Percentiles rank a stretch among this genome's conserved stretches.
Evolutionary conservation across 1,140 invertebrate genomes (phyloP).

Genomic region (Helicoverpa zea): DNA sequence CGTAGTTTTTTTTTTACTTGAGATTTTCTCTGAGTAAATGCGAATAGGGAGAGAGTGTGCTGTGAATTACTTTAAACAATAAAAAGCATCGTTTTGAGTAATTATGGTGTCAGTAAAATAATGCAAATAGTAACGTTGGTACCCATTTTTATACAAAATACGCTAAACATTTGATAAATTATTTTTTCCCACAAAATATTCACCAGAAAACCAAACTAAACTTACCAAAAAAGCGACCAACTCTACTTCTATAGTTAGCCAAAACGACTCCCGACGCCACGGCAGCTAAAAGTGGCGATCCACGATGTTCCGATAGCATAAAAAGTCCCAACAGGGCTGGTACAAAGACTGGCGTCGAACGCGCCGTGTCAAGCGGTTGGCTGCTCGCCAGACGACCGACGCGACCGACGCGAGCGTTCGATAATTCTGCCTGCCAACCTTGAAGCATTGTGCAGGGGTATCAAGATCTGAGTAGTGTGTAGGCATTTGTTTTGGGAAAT

Average conservation of each 20-base stretch:
- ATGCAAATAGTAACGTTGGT: too few relatives aligned
- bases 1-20: too few relatives aligned
- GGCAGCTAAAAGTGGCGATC: not conserved
- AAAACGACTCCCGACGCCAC: not conserved
- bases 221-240: not conserved
- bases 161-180: too few relatives aligned
- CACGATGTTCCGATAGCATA: conserved; percentile 20
- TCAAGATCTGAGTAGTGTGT: not conserved
- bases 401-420: not conserved
- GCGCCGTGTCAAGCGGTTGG: conserved; percentile 40
- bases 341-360: conserved; percentile 30
- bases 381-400: conserved; percentile 6
- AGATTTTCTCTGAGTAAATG: too few relatives aligned
- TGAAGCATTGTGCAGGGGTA: conserved; percentile 1
- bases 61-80: too few relatives aligned
- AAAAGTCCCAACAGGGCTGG: not conserved
- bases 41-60: too few relatives aligned
- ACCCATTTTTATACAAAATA: too few relatives aligned
- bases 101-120: too few relatives aligned
- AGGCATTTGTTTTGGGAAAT: not conserved
- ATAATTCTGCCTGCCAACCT: conserved; percentile 14
- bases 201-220: not conserved
- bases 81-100: too few relatives aligned
- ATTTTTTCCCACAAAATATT: not conserved
- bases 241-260: not conserved